Evolutionary conservation across 2,797 vertebrate genomes (phyloP).

Genomic region (Coluber constrictor): DNA sequence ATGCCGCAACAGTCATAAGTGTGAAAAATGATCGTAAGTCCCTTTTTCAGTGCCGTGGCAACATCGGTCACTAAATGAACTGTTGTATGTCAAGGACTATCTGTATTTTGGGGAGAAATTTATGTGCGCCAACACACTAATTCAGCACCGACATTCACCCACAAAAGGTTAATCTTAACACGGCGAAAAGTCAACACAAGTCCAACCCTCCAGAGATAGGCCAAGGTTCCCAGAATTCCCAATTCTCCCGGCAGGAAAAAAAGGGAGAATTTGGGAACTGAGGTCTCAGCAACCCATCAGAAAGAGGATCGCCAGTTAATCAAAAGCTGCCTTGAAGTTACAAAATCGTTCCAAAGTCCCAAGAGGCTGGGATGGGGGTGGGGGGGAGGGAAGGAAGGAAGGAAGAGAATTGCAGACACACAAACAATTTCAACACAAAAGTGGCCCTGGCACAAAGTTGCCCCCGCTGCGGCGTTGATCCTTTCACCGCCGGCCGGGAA

Average conservation of each 20-base stretch:
- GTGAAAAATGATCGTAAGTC: not conserved
- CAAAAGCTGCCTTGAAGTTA: not conserved
- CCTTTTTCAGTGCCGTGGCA: not conserved
- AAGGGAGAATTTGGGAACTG: not conserved
- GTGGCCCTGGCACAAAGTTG: not conserved
- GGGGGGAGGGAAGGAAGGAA: too few relatives aligned
- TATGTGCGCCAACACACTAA: not conserved
- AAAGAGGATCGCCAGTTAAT: not conserved
- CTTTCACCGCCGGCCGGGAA: not conserved
- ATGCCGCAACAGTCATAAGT: accelerated
- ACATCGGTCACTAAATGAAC: not conserved
- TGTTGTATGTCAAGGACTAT: not conserved
- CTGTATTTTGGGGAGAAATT: not conserved
- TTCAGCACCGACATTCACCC: not conserved
- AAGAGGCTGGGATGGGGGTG: not conserved
- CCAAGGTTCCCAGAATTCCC: not conserved
- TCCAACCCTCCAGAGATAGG: not conserved
- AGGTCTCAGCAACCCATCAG: not conserved
- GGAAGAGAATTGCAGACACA: too few relatives aligned
- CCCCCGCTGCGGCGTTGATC: not conserved
- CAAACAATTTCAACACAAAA: not conserved
- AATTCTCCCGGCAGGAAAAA: not conserved
- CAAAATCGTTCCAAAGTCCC: not conserved
- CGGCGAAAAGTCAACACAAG: not conserved
- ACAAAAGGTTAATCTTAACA: not conserved